Percentiles rank a stretch among this genome's conserved stretches.
Evolutionary conservation across 2,888 invertebrate species (phyloP).

Genomic region (Drosophila paucipuncta): DNA sequence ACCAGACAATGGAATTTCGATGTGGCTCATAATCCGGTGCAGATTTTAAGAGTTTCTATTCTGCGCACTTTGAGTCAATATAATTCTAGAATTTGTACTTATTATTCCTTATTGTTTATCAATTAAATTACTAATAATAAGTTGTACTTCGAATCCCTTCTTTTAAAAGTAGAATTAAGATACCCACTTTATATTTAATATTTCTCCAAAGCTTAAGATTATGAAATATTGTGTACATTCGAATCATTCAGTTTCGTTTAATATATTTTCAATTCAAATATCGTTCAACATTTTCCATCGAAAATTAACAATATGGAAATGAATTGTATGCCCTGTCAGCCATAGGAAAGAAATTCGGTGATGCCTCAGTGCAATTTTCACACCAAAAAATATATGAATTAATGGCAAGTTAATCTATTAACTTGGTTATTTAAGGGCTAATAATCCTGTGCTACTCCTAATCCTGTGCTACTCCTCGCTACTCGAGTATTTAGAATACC

Average conservation of each 20-base stretch:
- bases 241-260: neutral
- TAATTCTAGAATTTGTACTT: neutral
- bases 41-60: neutral
- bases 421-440: neutral
- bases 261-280: neutral
- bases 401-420: neutral
- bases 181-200: neutral
- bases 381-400: neutral
- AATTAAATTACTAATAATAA: too few species aligned
- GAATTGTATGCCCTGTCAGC: neutral
- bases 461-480: neutral
- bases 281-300: neutral
- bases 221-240: neutral
- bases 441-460: neutral
- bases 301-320: neutral
- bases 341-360: neutral
- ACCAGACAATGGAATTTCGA: slow-evolving; percentile 16
- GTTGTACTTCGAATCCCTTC: neutral
- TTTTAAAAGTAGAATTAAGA: neutral
- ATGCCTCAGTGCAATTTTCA: neutral
- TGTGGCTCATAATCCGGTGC: slow-evolving; percentile 17
- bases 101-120: neutral
- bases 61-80: neutral
- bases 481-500: neutral
- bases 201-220: neutral